Percentiles rank a stretch among this genome's conserved stretches.
phyloP scores from a whole-genome alignment of 2,797 vertebrate species.

The Danio kyathit region DNA sequence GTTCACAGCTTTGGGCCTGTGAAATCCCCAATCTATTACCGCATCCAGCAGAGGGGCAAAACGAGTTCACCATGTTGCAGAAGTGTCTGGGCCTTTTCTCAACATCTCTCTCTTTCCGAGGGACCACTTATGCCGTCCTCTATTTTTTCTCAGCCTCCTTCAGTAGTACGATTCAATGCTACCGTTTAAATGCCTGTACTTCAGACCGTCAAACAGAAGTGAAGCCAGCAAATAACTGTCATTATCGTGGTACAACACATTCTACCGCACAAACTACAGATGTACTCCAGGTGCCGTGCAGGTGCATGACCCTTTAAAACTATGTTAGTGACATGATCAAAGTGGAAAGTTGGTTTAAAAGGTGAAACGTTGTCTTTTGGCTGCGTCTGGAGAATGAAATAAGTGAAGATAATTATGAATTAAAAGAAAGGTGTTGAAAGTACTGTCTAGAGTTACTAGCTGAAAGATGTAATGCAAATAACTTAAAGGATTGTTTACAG shows the following conservation, averaged over 20 bases:
- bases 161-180: constrained; percentile 51
- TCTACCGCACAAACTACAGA: constrained; percentile 58
- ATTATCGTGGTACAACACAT: constrained; percentile 70
- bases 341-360: constrained; percentile 37
- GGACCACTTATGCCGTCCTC: constrained; percentile 37
- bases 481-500: background rate
- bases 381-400: constrained; percentile 37
- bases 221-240: constrained; percentile 68
- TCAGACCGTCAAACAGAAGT: constrained; percentile 62
- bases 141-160: constrained; percentile 42
- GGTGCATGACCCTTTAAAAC: constrained; percentile 64
- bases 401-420: constrained; percentile 5
- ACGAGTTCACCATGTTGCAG: constrained; percentile 53
- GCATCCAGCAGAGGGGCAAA: constrained; percentile 41
- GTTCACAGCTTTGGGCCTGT: constrained; percentile 29
- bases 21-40: constrained; percentile 56
- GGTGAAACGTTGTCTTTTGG: constrained; percentile 27
- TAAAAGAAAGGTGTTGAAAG: constrained; percentile 8
- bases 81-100: constrained; percentile 28
- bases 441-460: background rate
- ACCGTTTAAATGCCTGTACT: constrained; percentile 56
- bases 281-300: constrained; percentile 68
- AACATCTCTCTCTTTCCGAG: constrained; percentile 22
- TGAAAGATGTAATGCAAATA: background rate
- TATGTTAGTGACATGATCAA: constrained; percentile 46